Conservation (phyloP, 92 coral and sea anemone species). For the Parazoanthus atlanticus region DNA sequence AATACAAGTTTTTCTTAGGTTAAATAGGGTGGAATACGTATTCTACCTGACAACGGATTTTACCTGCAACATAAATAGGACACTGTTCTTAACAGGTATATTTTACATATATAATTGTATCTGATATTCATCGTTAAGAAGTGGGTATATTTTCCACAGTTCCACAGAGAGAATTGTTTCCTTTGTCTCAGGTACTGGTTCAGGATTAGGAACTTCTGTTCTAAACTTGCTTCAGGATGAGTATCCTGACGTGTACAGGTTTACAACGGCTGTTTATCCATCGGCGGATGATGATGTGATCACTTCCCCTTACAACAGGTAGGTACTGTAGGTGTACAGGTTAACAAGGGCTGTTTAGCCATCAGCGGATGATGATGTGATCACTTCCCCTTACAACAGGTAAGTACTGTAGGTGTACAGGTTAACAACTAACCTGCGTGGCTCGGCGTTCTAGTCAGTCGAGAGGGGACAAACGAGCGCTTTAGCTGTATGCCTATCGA, state of each 20-base stretch:
- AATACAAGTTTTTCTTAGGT: too few species aligned
- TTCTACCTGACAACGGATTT: too few species aligned
- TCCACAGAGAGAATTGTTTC: not conserved
- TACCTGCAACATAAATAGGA: too few species aligned
- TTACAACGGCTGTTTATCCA: constrained; percentile 98
- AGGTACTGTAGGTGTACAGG: not conserved
- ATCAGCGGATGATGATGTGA: not conserved
- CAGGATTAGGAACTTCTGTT: constrained; percentile 95
- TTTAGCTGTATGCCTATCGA: too few species aligned
- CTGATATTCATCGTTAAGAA: not conserved
- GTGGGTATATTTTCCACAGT: not conserved
- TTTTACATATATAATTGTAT: not conserved
- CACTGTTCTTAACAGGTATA: not conserved
- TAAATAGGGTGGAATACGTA: too few species aligned
- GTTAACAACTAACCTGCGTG: too few species aligned
- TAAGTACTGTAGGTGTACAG: too few species aligned
- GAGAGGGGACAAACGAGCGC: too few species aligned
- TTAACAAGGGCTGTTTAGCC: too few species aligned
- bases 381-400: too few species aligned
- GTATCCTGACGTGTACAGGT: constrained; percentile 96
- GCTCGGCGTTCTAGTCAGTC: too few species aligned
- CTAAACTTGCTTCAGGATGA: constrained; percentile 88
- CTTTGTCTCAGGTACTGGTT: constrained; percentile 83
- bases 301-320: constrained; percentile 99
- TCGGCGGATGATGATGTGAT: constrained; percentile 98